Base-by-base conservation (phyloP, 2,888 invertebrate species). In the Malachius bipustulatus region DNA sequence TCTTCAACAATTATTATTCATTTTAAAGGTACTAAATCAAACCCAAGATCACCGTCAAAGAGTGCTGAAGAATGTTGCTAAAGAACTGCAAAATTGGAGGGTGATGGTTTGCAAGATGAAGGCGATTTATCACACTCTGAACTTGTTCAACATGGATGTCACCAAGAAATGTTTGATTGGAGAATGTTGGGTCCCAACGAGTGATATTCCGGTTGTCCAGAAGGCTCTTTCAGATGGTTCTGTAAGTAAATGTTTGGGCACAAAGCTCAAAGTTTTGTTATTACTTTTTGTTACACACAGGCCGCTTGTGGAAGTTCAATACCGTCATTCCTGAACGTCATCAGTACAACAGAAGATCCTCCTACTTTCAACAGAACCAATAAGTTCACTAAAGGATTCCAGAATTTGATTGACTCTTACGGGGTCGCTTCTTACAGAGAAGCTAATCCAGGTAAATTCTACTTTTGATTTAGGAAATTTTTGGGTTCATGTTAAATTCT, bases 31-130 rank as follows among this genome's bases (percentile, higher is more conserved):
- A 3, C 58, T 90, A 47, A 81, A 81, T 50, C 87, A 89, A 66
- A 89, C 89, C 0, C 80, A 83, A 56, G 85, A 91, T 53, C 90
- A 91, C 59, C 71, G 88, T 32, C 82, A 85, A 47, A 65, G 88
- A 9, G 85, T 91, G 0, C 65, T 91, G 19, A 74, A 82, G 1
- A 82, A 82, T 45, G 89, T 89, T 2, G 87, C 88, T 1, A 78
- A 84, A 48, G 85, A 89, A 59, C 70, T 91, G 47, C 83, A 84
- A 53, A 82, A 82, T 35, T 91, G 90, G 90, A 77, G 77, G 62
- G 75, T 87, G 27, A 80, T 81, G 69, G 80, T 82, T 12, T 67
- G 74, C 28, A 82, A 82, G 59, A 79, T 82, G 67, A 82, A 82
- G 56, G 79, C 81, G 11, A 79, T 82, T 53, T 82, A 80, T 59